Evolutionary conservation across 2,797 vertebrate species (phyloP), one percentile per base, ranked within the genome.

Genomic region (Syndactyla subalaris): DNA sequence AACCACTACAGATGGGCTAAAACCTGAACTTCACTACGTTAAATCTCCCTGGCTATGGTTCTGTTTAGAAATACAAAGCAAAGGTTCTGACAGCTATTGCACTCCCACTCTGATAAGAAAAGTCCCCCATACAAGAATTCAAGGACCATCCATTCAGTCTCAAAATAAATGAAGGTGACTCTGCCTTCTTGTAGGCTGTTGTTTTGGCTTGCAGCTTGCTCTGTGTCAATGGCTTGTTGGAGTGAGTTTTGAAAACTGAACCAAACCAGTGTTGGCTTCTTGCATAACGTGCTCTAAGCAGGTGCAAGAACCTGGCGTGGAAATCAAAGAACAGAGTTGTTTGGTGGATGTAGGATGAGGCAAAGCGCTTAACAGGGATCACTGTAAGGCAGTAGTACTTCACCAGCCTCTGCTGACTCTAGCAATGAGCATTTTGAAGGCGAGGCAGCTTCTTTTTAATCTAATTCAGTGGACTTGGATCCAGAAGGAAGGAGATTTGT

Each of bases 371-470:
- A 39, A 2, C 8, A 10, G 43, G 57, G 27, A 38, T 76, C 5
- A 1, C 10, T 30, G 18, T 26, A 20, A 43, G 51, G 16, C 38
- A 29, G 34, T 3, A 34, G 45, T 32, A 6, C 58, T 51, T 68
- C 3, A 32, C 16, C 61, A 65, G 59, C 15, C 39, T 10, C 14
- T 72, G 51, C 58, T 81, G 66, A 21, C 67, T 78, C 22, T 13
- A 22, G 36, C 49, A 46, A 23, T 5, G 32, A 59, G 23, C 13
- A 3, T 8, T 49, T 26, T 0, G 0, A 48, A 73, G 55, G 52
- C 38, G 70, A 52, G 51, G 61, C 75, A 79, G 23, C 14, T 67
- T 21, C 59, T 57, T 46, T 3, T 14, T 72, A 4, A 24, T 72
- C 51, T 76, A 2, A 27, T 59, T 61, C 23, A 34, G 10, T 61